Percentiles rank a stretch among this genome's conserved stretches.
Conservation (phyloP, 2,888 invertebrate genomes). For the Lottia gigantea region DNA sequence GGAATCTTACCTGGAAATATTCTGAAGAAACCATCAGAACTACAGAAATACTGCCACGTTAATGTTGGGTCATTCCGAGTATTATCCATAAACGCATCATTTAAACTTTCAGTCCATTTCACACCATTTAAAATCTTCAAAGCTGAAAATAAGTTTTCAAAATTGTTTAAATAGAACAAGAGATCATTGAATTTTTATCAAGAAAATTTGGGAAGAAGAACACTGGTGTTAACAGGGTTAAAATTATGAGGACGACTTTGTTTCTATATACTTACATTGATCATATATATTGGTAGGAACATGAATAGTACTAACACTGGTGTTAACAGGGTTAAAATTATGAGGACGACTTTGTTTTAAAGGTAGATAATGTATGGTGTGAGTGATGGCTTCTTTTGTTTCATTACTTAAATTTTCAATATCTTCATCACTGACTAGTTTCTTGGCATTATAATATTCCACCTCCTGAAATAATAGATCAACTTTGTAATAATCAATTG, state of each 20-base stretch:
- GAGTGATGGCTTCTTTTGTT: slow-evolving; percentile 25
- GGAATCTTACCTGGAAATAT: slow-evolving; percentile 85
- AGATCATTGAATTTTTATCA: background rate
- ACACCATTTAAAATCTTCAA: slow-evolving; percentile 90
- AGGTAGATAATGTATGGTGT: slow-evolving; percentile 35
- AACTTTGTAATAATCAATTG: too few relatives aligned
- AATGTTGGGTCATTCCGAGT: slow-evolving; percentile 88
- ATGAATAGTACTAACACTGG: slow-evolving; percentile 85
- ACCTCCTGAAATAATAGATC: slow-evolving; percentile 40
- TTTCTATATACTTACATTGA: slow-evolving; percentile 71
- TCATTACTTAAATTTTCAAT: slow-evolving; percentile 28
- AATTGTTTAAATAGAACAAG: too few relatives aligned
- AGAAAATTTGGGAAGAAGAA: too few relatives aligned
- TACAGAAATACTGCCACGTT: slow-evolving; percentile 98
- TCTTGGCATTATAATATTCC: slow-evolving; percentile 85
- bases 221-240: slow-evolving; percentile 77
- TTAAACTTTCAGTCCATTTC: slow-evolving; percentile 88
- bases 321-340: slow-evolving; percentile 76
- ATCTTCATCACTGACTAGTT: slow-evolving; percentile 71
- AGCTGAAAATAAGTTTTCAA: too few relatives aligned
- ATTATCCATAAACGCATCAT: slow-evolving; percentile 85
- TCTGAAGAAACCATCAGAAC: slow-evolving; percentile 89
- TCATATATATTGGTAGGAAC: slow-evolving; percentile 95
- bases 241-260: slow-evolving; percentile 79
- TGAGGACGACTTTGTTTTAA: slow-evolving; percentile 75